Evolutionary conservation across 2,113 vertebrate species (phyloP), one percentile per base, ranked within the genome.

Genomic region (Lepisosteus osseus): DNA sequence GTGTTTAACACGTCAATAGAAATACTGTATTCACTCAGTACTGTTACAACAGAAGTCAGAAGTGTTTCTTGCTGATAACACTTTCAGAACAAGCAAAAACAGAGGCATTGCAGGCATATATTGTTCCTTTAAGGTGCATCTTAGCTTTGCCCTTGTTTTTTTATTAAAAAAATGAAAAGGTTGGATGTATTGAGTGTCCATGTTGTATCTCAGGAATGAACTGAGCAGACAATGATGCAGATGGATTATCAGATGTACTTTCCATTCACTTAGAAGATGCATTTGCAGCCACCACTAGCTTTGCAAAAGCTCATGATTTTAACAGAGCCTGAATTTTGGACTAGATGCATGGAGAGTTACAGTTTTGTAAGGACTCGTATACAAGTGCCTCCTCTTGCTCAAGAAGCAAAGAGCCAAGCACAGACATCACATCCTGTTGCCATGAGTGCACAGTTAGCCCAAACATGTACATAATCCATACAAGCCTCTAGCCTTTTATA

Each of bases 41-140:
- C 9, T 51, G 47, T 9, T 51, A 9, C 9, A 6, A 51, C 47
- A 5, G 9, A 51, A 51, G 9, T 51, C 47, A 5, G 47, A 6
- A 6, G 5, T 51, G 47, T 6, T 51, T 51, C 47, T 5, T 51
- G 5, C 47, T 6, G 47, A 51, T 51, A 51, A 51, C 47, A 5
- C 47, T 59, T n/a, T n/a, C 11, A 59, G 56, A n/a, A 6, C 11
- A 59, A 12, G 11, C 56, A 14, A 59, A 4, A 11, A 59, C 11
- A 59, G 62, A 64, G 14, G 13, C 62, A 42, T 42, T 64, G 62
- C 62, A 17, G 17, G 62, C 17, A 17, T 29, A 64, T 12, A 42
- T 42, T 64, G 62, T 64, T 17, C 62, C 62, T 64, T 64, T 64
- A 64, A 64, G 62, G 62, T 64, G 62, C 62, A 3, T 11, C 62